These are phyloP conservation scores for Choristoneura fumiferana DNA, from an alignment of 1,140 invertebrate species.

Conservation along the genomic window DNA sequence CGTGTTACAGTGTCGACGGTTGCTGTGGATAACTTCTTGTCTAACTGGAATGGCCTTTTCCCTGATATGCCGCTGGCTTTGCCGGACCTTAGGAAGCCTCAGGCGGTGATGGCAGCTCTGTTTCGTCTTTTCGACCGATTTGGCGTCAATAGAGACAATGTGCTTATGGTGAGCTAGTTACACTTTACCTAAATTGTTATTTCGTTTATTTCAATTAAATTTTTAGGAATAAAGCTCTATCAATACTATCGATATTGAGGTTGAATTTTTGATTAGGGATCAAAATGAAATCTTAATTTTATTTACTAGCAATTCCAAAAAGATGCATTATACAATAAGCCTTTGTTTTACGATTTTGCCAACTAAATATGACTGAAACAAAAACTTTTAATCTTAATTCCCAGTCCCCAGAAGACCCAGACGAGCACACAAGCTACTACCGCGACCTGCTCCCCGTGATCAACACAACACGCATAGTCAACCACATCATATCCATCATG, in stretches of 20 bases:
- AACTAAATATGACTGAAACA: no score
- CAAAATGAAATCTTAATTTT: no score
- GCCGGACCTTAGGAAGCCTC: slow-evolving; percentile 49
- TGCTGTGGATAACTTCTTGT: slow-evolving; percentile 47
- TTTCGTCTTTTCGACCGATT: slow-evolving; percentile 53
- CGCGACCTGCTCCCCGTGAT: slow-evolving; percentile 61
- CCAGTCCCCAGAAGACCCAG: slow-evolving; percentile 51
- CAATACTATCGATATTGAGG: no score
- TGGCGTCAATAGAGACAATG: slow-evolving; percentile 51
- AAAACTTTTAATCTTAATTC: no score
- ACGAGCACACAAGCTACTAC: slow-evolving; percentile 57
- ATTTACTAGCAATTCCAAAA: no score
- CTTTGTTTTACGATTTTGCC: no score
- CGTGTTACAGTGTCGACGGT: slow-evolving; percentile 22
- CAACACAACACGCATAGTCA: slow-evolving; percentile 55
- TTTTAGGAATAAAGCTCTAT: no score
- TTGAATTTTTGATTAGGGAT: no score
- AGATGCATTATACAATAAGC: no score
- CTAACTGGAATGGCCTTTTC: slow-evolving; percentile 54
- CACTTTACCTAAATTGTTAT: no score
- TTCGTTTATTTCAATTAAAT: no score
- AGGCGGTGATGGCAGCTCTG: slow-evolving; percentile 45
- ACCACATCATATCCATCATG: slow-evolving; percentile 42
- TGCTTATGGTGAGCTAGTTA: slow-evolving; percentile 40
- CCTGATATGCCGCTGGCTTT: slow-evolving; percentile 41